Evolutionary conservation across 2,113 vertebrate genomes (phyloP), one percentile per base, ranked within the genome.

Genomic region (Coregonus clupeaformis): DNA sequence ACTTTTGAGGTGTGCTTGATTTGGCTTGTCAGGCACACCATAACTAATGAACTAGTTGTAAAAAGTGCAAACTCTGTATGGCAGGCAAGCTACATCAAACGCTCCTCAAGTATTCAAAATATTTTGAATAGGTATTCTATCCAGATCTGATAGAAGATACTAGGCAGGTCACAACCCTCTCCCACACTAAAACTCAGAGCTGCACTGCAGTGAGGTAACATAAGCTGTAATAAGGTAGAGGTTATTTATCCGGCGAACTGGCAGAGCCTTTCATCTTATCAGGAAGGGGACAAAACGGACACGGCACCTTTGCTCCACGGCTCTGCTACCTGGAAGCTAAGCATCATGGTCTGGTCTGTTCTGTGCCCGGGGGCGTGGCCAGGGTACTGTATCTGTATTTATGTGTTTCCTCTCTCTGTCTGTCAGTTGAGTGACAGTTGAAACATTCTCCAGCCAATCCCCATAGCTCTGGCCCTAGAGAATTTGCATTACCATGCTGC

Each of bases 371-470:
- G 36, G 13, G 6, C 2, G 2, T 67, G 5, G 18, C 29, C 29
- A 16, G 9, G 29, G 16, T 67, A 65, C 63, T 29, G 62, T 13
- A 64, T 27, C 22, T 4, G 57, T 70, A 20, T 59, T 16, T 64
- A 65, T 1, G 1, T 57, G 16, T 60, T 77, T 73, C 5, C 29
- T 29, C 65, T 65, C 74, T 73, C 62, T 73, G 36, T 24, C 0
- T 3, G 22, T 80, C 62, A 45, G 52, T 73, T 72, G 75, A 85
- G 60, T 78, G 79, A 80, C 73, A 70, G 27, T 45, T 79, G 69
- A 83, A 86, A 85, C 20, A 32, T 1, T 5, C 72, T 74, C 60
- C 71, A 14, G 59, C 83, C 86, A 74, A 62, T 67, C 74, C 75
- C 52, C 55, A 49, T 78, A 73, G 76, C 71, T 1, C 0, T 25